phyloP scores from a whole-genome alignment of 2,797 vertebrate genomes.

The Myotis pilosus region DNA sequence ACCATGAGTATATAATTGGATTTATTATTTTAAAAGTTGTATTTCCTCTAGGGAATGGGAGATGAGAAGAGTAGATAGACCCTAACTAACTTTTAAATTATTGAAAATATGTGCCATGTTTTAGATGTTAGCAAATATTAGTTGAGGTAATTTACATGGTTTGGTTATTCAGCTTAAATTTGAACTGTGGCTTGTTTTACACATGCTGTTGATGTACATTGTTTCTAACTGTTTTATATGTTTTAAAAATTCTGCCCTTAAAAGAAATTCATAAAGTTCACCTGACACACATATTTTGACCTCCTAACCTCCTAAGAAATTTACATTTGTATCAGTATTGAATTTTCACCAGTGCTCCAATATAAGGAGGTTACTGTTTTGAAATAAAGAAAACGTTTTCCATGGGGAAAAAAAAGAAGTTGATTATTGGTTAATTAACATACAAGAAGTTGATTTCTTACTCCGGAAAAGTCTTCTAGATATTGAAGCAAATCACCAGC shows the following conservation, averaged over 20 bases:
- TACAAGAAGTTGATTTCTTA: not conserved
- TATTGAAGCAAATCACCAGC: not conserved
- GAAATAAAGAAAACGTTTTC: conserved; percentile 72
- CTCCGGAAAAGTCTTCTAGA: not conserved
- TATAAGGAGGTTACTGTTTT: not conserved
- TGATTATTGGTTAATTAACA: not conserved
- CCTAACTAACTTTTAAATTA: conserved; percentile 62
- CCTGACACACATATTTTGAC: conserved; percentile 51
- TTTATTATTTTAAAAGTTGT: not conserved
- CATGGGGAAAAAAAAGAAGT: not conserved
- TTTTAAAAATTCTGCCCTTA: conserved; percentile 57
- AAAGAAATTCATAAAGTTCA: conserved; percentile 35
- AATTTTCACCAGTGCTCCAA: conserved; percentile 55
- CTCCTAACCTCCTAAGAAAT: conserved; percentile 42
- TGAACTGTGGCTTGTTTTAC: not conserved
- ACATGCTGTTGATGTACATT: conserved; percentile 4
- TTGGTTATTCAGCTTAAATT: conserved; percentile 48
- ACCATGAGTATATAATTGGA: conserved; percentile 31
- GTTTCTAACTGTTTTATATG: conserved; percentile 51
- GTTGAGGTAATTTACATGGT: conserved; percentile 38
- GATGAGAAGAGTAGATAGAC: not conserved
- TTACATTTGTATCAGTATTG: conserved; percentile 64
- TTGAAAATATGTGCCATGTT: conserved; percentile 52
- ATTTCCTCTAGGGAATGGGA: conserved; percentile 9
- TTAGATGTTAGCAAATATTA: conserved; percentile 33